phyloP scores from a whole-genome alignment of 2,113 vertebrate species.

The Otocyon megalotis region DNA sequence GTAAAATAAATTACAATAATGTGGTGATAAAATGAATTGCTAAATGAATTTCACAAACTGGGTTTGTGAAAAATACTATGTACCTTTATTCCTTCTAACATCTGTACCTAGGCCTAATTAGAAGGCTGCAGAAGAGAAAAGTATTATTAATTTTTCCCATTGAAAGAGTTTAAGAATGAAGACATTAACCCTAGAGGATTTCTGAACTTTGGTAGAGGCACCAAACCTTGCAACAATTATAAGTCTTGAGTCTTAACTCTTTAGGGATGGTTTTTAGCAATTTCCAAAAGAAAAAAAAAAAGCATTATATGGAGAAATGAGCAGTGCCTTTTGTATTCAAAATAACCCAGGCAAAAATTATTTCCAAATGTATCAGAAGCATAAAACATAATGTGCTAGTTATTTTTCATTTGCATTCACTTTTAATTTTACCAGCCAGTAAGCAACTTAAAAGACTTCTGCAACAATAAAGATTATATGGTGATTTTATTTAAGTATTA shows the following conservation, averaged over 20 bases:
- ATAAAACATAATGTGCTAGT: constrained; percentile 34
- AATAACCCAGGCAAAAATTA: not conserved
- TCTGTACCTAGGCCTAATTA: not conserved
- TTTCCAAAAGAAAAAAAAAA: constrained; percentile 13
- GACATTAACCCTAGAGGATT: constrained; percentile 25
- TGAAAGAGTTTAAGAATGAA: constrained; percentile 44
- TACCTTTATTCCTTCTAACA: not conserved
- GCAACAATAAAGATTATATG: constrained; percentile 1
- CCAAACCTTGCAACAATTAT: not conserved
- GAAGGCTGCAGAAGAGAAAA: not conserved
- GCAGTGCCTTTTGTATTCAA: not conserved
- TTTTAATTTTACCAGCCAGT: constrained; percentile 52
- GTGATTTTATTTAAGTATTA: constrained; percentile 40
- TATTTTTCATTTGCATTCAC: constrained; percentile 60
- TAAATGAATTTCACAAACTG: no score
- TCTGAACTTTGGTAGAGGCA: constrained; percentile 20
- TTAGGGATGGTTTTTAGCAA: not conserved
- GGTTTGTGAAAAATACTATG: not conserved
- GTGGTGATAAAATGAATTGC: not conserved
- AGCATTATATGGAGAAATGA: not conserved
- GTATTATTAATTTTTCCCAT: constrained; percentile 37
- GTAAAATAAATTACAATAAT: not conserved
- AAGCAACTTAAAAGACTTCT: constrained; percentile 51
- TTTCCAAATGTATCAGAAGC: constrained; percentile 42
- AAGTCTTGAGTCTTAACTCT: constrained; percentile 28